Evolutionary conservation across 2,797 vertebrate species (phyloP), one percentile per base, ranked within the genome.

Genomic region (Oceanodroma leucorhoa): DNA sequence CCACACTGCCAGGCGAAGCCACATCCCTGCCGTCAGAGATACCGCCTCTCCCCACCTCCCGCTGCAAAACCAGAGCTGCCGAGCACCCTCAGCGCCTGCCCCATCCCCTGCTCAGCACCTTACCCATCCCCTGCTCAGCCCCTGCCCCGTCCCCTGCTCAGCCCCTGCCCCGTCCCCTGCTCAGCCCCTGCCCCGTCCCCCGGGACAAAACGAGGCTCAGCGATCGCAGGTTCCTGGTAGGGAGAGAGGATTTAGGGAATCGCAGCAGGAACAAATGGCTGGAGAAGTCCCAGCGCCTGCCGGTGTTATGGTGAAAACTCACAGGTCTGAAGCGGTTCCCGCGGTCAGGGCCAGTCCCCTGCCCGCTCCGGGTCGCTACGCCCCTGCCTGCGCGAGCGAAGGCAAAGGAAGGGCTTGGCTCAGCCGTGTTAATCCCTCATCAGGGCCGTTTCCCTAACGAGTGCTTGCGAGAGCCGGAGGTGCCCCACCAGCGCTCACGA

Each of bases 401-500:
- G 22, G 66, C 40, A 10, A 51, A 36, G 54, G 36, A 21, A 50
- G 51, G 82, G 22, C 16, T 38, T 19, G n/a, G 20, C 43, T 62
- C 69, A 14, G 54, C 41, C 8, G 0, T 2, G 14, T 29, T 43
- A 22, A 43, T n/a, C 53, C 60, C 75, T 36, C 46, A 7, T 8
- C 30, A 32, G 67, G 26, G 46, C 27, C 5, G 0, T 15, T 38
- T 40, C 51, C 58, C 65, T 21, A 27, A 48, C 2, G 10, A 46
- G 50, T 3, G 9, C 40, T 24, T 11, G 16, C 3, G n/a, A 46
- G 50, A 6, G 50, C 19, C 64, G 38, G 55, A 23, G 55, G 15
- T n/a, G 41, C 50, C 30, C 3, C 1, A 29, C 6, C 9, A n/a
- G 41, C 2, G 0, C 51, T 34, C 17, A 10, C 1, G 5, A 62